Base-by-base conservation (phyloP, 2,888 invertebrate species). In the Schrankia costaestrigalis region DNA sequence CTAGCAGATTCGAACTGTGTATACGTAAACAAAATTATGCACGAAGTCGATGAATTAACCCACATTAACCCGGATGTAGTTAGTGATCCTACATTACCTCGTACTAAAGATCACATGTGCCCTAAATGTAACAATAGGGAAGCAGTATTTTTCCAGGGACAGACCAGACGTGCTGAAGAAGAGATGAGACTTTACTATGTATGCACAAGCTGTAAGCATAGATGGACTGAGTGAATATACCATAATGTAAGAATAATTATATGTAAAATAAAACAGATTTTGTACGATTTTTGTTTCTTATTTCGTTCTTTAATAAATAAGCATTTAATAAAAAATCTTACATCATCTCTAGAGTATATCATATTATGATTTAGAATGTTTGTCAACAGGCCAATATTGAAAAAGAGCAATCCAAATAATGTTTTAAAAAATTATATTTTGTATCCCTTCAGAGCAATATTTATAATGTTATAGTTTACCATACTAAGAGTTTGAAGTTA, bases 11-110 rank as follows among this genome's bases (percentile, higher is more conserved):
- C 98, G 35, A 97, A 98, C 69, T 99, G 99, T 73, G 99, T 99
- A 41, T 99, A 99, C 73, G 99, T 99, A 0, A 99, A 99, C 92
- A 99, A 99, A 91, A 98, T 99, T 90, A 98, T 97, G 93, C 99
- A 99, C 93, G 99, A 99, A 94, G 97, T 99, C 43, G 98, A 98
- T 79, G 99, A 99, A 85, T 82, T 99, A 60, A 99, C 98, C 0
- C 99, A 99, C 78, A 99, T 99, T 61, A 97, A 98, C 33, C 95
- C 98, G 0, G 99, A 99, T 77, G 99, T 99, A 0, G 96, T 98
- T 46, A 97, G 98, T 26, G 99, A 99, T 74, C 99, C 99, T 2
- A 99, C 99, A 1, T 83, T 99, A 42, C 99, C 99, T 0, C 91
- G 98, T 50, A 99, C 99, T 0, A 98, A 98, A 75, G 98, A 99